Evolutionary conservation across 92 coral and sea anemone genomes (phyloP), one percentile per base, ranked within the genome.

Genomic region (Chrysogorgia sp.): DNA sequence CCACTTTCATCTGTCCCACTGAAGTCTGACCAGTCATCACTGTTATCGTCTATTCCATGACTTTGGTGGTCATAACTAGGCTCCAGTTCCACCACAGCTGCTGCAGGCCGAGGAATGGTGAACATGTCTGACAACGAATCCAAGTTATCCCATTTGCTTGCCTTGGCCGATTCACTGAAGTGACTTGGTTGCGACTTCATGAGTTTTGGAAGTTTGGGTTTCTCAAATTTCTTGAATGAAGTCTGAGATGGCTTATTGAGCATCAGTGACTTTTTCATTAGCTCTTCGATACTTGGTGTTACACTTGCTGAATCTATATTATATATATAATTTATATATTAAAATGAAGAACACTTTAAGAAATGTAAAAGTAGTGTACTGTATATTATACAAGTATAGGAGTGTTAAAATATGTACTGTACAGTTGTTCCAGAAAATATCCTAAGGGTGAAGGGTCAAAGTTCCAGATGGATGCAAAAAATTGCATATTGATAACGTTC

Each of bases 21-120:
- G 35, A 72, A 72, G 35, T 72, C 79, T 10, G 79, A 72, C 79
- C 79, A 72, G 58, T 72, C 79, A 72, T 72, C 79, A 31, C 64
- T 24, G 22, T 1, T 26, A 37, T 15, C 24, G 0, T 7, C 45
- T 24, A 58, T 56, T 22, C 53, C 30, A 2, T 72, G 63, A 32
- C 49, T 52, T 28, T 47, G 77, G 21, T 12, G 32, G 17, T 19
- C 45, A 50, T 3, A 0, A 19, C 74, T 35, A 14, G 49, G 37
- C 40, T 40, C 75, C 22, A 61, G 77, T 53, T 72, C 49, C 12
- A 7, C 65, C 65, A 72, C 20, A 55, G 79, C 65, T 29, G 76
- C n/a, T n/a, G n/a, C n/a, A 21, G 9, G 32, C 17, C 55, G 65
- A 7, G 79, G 79, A 34, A 72, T 53, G 32, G 79, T 72, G 34